These are phyloP conservation scores for Nestor notabilis DNA, from an alignment of 2,113 vertebrate genomes.

Conservation along the genomic window DNA sequence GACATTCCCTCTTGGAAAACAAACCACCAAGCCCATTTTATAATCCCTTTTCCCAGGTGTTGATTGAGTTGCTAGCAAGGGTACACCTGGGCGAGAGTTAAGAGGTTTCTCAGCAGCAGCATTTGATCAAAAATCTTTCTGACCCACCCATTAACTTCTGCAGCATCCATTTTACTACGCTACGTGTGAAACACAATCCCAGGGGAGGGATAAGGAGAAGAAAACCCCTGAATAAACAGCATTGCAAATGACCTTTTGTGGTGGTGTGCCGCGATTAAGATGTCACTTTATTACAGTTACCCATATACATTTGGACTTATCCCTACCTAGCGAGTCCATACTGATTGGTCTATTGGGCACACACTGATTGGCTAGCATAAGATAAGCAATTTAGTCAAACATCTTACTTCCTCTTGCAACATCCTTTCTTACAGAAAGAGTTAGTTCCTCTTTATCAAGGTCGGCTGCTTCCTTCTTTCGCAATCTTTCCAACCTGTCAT, in stretches of 20 bases:
- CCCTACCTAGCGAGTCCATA: no score
- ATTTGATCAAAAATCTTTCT: background rate
- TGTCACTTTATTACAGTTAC: no score
- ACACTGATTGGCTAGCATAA: no score
- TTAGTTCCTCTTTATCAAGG: no score
- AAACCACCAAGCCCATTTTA: background rate
- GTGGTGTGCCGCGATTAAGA: no score
- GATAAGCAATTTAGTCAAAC: no score
- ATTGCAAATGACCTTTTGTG: background rate
- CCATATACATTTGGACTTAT: no score
- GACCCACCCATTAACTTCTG: background rate
- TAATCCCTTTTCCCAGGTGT: background rate
- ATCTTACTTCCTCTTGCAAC: no score
- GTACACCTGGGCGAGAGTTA: background rate
- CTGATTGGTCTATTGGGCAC: no score
- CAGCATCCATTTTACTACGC: background rate
- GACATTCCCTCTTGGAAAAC: background rate
- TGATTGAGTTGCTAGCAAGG: background rate
- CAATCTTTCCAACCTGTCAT: no score
- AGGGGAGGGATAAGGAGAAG: background rate
- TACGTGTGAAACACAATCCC: background rate
- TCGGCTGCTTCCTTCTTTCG: no score
- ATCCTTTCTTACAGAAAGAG: no score
- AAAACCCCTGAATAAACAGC: background rate
- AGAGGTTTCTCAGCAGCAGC: background rate